Percentiles rank a stretch among this genome's conserved stretches.
Conservation (phyloP, 2,113 vertebrate species). For the Blennius ocellaris region DNA sequence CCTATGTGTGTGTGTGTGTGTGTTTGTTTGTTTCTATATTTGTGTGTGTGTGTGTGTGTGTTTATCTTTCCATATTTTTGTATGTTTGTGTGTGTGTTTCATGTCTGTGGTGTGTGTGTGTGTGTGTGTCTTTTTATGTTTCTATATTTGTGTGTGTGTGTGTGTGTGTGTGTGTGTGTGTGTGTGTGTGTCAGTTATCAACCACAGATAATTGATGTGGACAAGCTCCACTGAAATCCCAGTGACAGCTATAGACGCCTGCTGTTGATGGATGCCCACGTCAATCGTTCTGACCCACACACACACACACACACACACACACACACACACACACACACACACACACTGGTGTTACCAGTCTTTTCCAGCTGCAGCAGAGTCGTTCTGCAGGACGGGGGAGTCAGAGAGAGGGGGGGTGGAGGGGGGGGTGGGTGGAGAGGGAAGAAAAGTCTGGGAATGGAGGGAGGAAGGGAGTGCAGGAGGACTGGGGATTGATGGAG, state of each 20-base stretch:
- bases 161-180: background rate
- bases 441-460: constrained; percentile 22
- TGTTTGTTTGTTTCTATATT: no score
- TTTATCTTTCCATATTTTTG: no score
- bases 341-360: constrained; percentile 19
- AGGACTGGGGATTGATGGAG: constrained; percentile 42
- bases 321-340: constrained; percentile 17
- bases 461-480: constrained; percentile 16
- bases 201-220: constrained; percentile 68
- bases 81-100: no score
- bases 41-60: no score
- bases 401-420: constrained; percentile 1
- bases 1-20: no score
- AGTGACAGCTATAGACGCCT: constrained; percentile 64
- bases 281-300: constrained; percentile 60
- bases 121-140: constrained; percentile 13
- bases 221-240: constrained; percentile 73
- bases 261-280: constrained; percentile 72
- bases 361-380: constrained; percentile 59
- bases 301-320: constrained; percentile 23
- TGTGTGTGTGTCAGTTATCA: constrained; percentile 55
- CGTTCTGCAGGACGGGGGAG: constrained; percentile 1
- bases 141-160: background rate
- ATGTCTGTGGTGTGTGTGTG: background rate
- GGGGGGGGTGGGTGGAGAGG: constrained; percentile 4